Base-by-base conservation (phyloP, 2,113 vertebrate species). In the Trinectes maculatus region DNA sequence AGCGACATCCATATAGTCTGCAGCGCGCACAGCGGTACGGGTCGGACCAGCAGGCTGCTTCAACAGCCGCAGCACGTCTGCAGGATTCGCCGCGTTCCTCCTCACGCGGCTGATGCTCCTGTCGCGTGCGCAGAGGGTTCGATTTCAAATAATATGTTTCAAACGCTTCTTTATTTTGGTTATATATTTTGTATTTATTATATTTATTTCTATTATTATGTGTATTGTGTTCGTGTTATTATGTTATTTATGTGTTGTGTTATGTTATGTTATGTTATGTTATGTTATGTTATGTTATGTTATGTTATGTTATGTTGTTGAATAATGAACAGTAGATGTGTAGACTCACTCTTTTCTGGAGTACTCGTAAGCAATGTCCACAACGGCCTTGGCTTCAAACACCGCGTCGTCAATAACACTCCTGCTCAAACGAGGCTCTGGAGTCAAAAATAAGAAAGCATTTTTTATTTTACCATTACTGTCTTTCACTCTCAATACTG, bases 341-440 rank as follows among this genome's bases (percentile, higher is more conserved):
- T 3, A 16, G 5, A 80, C 91, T 70, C 36, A 91, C 89, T 46
- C 51, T 64, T 19, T 44, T 25, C 93, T 74, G 0, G 92, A 93
- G 19, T 55, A 84, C 7, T 89, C 89, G 58, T 96, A 96, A n/a
- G 93, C 91, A 0, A 71, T 73, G 42, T 97, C 93, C 60, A 96
- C 94, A 0, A 74, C 55, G 5, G 12, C 49, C 67, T 90, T 95
- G 36, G 94, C 93, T 29, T 90, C 60, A 0, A 70, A 51, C 58
- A 93, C 87, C 2, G 88, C 89, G 18, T 51, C 82, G 75, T 91
- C 82, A 25, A 96, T 84, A 19, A 60, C 7, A 0, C 16, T 7
- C 1, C 73, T 89, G 0, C 59, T 80, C 76, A 94, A 63, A 29
- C 22, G 56, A 4, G 68, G 8, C 10, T 66, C 86, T 79, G 66